These are phyloP conservation scores for Phalacrocorax carbo DNA, from an alignment of 2,113 vertebrate species.

Conservation along the genomic window DNA sequence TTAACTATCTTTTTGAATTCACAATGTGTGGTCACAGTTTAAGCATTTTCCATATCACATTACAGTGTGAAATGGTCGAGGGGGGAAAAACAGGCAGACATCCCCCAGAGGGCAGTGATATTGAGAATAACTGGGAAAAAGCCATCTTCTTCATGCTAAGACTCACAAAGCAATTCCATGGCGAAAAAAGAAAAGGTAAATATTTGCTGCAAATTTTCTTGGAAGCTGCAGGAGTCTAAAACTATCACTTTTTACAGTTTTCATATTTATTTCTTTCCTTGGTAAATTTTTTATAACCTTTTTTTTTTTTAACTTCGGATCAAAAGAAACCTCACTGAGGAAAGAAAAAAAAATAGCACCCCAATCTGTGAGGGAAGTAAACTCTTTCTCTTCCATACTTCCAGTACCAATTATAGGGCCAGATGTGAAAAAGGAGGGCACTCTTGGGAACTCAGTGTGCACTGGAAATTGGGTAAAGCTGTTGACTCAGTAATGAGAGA, in stretches of 20 bases:
- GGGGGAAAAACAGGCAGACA: not conserved
- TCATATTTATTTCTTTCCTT: conserved; percentile 30
- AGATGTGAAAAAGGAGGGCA: not conserved
- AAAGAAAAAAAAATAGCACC: not conserved
- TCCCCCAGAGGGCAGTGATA: conserved; percentile 46
- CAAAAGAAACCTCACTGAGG: not conserved
- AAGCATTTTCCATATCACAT: conserved; percentile 56
- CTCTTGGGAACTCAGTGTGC: not conserved
- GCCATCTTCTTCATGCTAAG: conserved; percentile 55
- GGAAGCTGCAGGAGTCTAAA: conserved; percentile 16
- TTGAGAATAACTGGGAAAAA: conserved; percentile 43
- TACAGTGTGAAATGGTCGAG: conserved; percentile 8
- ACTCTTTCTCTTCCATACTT: not conserved
- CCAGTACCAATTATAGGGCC: accelerated
- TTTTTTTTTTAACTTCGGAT: not conserved
- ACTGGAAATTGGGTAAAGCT: not conserved
- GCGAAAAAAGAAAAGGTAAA: conserved; percentile 44
- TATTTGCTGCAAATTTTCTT: conserved; percentile 51
- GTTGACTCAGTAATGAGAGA: not conserved
- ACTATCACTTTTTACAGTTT: not conserved
- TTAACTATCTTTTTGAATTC: conserved; percentile 50
- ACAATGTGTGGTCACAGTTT: conserved; percentile 28
- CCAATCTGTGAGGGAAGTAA: not conserved
- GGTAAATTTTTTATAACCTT: conserved; percentile 4
- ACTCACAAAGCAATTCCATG: conserved; percentile 61